These are phyloP conservation scores for Chironomus striatipennis DNA, from an alignment of 1,140 invertebrate genomes.

Conservation along the genomic window DNA sequence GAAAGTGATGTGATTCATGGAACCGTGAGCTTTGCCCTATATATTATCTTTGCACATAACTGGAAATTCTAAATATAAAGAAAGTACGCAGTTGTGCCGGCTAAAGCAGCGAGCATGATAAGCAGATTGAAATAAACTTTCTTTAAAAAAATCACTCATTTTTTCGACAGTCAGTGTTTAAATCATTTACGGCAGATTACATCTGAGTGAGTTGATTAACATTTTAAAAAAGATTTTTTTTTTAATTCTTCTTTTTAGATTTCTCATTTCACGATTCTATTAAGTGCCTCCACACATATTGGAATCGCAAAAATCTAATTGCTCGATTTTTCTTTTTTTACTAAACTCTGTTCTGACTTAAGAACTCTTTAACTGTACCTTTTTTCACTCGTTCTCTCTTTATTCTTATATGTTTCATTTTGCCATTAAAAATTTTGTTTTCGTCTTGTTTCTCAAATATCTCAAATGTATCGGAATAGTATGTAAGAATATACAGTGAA, in stretches of 20 bases:
- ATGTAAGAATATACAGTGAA: too few relatives aligned
- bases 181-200: too few relatives aligned
- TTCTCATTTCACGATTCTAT: too few relatives aligned
- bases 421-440: too few relatives aligned
- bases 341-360: neutral
- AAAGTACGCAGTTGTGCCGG: neutral
- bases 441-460: too few relatives aligned
- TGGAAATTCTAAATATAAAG: conserved; percentile 7
- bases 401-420: neutral
- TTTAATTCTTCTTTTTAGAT: too few relatives aligned
- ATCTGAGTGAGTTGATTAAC: too few relatives aligned
- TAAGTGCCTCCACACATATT: too few relatives aligned
- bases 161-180: too few relatives aligned
- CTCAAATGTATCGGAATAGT: too few relatives aligned
- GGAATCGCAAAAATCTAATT: neutral
- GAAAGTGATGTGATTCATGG: neutral
- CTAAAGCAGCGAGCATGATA: neutral
- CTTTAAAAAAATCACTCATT: too few relatives aligned
- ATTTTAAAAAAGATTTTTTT: too few relatives aligned
- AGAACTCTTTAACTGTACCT: neutral
- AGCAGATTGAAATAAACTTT: neutral
- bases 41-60: neutral
- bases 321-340: conserved; percentile 6
- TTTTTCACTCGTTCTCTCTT: neutral
- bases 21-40: neutral